phyloP scores from a whole-genome alignment of 2,113 vertebrate species.

The Sinocyclocheilus anophthalmus region DNA sequence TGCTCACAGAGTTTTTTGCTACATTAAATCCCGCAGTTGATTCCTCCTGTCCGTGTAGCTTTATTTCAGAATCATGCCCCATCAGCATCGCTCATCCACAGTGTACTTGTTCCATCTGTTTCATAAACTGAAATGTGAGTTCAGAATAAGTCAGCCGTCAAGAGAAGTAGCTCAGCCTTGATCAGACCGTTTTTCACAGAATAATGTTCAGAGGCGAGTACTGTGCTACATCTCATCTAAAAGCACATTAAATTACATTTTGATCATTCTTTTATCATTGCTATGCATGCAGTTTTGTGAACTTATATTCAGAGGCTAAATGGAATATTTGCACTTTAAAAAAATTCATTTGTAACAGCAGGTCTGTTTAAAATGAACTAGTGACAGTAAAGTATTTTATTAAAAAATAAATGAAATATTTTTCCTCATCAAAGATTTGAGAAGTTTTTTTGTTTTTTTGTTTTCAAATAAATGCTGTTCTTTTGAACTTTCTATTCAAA shows the following conservation, averaged over 20 bases:
- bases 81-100: conserved; percentile 28
- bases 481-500: not conserved
- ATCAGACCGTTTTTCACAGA: not conserved
- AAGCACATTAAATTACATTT: not conserved
- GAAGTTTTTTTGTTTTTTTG: too few relatives aligned
- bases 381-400: not conserved
- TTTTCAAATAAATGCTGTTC: not conserved
- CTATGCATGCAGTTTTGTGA: not conserved
- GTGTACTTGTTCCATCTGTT: not conserved
- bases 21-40: conserved; percentile 41
- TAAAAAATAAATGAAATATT: not conserved
- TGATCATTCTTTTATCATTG: not conserved
- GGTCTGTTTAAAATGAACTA: not conserved
- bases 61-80: conserved; percentile 16
- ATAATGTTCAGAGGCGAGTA: not conserved
- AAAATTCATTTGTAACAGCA: not conserved
- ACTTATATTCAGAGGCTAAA: not conserved
- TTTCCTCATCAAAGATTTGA: not conserved
- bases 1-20: conserved; percentile 1
- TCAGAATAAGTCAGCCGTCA: not conserved
- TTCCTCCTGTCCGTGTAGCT: conserved; percentile 22
- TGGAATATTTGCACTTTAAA: not conserved
- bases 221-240: not conserved
- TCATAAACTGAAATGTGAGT: conserved; percentile 11
- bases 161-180: not conserved